Percentiles rank a stretch among this genome's conserved stretches.
Evolutionary conservation across 2,113 vertebrate species (phyloP).

Genomic region (Uria aalge): DNA sequence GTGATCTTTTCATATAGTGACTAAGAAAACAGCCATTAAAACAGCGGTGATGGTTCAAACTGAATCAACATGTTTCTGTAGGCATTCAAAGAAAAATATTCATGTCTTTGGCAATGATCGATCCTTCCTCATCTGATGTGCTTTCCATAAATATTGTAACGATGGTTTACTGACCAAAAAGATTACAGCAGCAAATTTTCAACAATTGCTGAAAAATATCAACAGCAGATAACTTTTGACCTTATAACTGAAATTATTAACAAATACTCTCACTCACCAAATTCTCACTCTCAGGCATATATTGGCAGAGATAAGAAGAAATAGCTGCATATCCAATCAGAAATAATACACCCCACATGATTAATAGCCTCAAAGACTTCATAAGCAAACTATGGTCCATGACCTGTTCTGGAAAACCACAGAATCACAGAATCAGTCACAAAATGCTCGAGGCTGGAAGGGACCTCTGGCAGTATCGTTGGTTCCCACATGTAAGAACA

Average conservation of each 20-base stretch:
- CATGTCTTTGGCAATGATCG: background rate
- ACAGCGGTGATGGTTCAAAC: background rate
- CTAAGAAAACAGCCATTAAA: background rate
- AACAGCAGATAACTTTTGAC: background rate
- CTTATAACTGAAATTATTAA: background rate
- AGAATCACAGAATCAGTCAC: background rate
- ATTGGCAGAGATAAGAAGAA: background rate
- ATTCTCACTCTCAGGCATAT: background rate
- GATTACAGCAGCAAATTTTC: background rate
- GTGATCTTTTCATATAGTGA: background rate
- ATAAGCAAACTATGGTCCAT: background rate
- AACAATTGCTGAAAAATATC: background rate
- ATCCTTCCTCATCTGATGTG: background rate
- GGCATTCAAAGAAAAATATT: background rate
- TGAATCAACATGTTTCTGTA: background rate
- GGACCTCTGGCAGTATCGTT: background rate
- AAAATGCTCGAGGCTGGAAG: background rate
- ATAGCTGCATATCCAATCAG: background rate
- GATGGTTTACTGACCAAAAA: background rate
- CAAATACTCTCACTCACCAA: background rate
- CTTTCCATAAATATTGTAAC: background rate
- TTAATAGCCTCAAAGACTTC: background rate
- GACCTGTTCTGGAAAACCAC: background rate
- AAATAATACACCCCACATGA: background rate
- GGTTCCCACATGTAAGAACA: background rate